Percentiles rank a stretch among this genome's conserved stretches.
Conservation (phyloP, 2,113 vertebrate genomes). For the Pogonocichla stellata region DNA sequence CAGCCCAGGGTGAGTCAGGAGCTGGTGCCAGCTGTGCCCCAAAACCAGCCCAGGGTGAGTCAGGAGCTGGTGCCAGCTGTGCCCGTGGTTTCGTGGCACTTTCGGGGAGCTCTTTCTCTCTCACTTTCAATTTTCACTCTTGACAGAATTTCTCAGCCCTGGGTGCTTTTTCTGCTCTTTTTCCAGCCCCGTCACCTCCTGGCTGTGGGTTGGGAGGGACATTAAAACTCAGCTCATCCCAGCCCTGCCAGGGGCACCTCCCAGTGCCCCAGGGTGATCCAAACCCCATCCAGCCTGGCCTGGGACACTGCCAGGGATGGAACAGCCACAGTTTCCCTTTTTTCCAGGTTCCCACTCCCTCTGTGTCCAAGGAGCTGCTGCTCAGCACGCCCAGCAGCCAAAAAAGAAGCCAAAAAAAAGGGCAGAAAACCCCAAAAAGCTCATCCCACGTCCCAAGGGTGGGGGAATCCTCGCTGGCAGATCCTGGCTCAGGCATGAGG, state of each 20-base stretch:
- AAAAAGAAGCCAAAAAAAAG: too few species aligned
- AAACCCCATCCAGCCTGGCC: not conserved
- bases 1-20: too few species aligned
- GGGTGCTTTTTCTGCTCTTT: not conserved
- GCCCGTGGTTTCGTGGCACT: not conserved
- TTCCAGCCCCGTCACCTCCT: fast-evolving
- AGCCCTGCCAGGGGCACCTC: not conserved
- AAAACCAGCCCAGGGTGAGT: not conserved
- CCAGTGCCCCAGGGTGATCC: not conserved
- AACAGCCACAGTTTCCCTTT: not conserved
- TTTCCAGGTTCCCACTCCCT: fast-evolving
- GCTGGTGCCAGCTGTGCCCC: not conserved
- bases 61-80: too few species aligned
- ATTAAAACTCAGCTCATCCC: fast-evolving
- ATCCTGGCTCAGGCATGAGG: fast-evolving
- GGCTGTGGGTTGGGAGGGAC: not conserved
- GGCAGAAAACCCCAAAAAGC: not conserved
- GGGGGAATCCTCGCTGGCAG: not conserved
- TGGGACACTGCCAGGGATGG: not conserved
- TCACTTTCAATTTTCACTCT: not conserved
- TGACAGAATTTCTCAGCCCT: not conserved
- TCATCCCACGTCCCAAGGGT: not conserved
- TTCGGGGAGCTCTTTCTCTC: not conserved
- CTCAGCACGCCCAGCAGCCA: not conserved
- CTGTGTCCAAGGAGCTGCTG: fast-evolving